phyloP scores from a whole-genome alignment of 1,140 invertebrate species.

The Oryctes rhinoceros region DNA sequence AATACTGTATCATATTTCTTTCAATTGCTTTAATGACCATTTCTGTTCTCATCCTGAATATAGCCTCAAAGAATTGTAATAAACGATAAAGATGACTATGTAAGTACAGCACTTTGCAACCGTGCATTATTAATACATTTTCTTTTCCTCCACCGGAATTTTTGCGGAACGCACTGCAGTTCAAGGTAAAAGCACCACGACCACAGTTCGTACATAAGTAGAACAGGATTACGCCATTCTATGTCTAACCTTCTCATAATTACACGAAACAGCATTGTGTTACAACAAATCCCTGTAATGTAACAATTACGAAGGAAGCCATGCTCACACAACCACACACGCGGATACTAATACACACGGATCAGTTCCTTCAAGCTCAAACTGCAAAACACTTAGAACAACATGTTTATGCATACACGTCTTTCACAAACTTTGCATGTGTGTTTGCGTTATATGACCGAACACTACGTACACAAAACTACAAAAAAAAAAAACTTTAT shows the following conservation, averaged over 20 bases:
- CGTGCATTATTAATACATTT: conserved; percentile 29
- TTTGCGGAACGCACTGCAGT: conserved; percentile 35
- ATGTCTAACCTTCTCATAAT: neutral
- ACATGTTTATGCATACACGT: neutral
- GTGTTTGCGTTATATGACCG: neutral
- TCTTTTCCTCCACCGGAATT: conserved; percentile 35
- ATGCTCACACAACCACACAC: neutral
- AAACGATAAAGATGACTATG: neutral
- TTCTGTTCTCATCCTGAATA: too few relatives aligned
- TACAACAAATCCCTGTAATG: neutral
- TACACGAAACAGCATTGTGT: conserved; percentile 5
- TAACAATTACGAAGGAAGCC: neutral
- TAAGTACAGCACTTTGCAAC: neutral
- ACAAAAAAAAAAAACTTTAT: neutral
- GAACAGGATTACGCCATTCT: neutral
- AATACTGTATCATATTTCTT: too few relatives aligned
- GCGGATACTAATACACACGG: neutral
- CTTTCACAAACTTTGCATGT: conserved; percentile 22
- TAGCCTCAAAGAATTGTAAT: neutral
- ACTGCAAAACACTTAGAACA: conserved; percentile 13
- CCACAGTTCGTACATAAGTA: conserved; percentile 2
- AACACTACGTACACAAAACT: conserved; percentile 2
- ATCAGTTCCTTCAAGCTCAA: neutral
- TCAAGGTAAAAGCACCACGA: conserved; percentile 27
- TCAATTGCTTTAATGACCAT: too few relatives aligned